Conservation (phyloP, 2,113 vertebrate genomes). For the Eurypyga helias region DNA sequence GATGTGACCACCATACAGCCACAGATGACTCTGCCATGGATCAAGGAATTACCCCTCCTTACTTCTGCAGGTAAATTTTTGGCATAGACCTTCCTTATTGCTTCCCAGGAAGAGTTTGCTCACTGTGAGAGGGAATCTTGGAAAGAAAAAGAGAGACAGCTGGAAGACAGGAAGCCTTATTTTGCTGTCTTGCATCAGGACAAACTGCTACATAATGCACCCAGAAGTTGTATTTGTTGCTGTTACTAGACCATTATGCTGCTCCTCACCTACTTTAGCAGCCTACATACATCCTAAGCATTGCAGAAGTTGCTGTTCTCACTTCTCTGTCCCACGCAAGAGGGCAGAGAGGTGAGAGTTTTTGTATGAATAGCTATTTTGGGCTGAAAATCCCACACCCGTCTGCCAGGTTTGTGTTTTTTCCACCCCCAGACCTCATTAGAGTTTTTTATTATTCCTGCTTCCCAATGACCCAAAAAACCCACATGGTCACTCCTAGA, state of each 20-base stretch:
- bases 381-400: neutral
- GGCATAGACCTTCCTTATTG: neutral
- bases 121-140: neutral
- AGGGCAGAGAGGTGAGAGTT: neutral
- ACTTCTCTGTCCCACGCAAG: neutral
- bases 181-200: neutral
- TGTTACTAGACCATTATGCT: neutral
- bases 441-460: neutral
- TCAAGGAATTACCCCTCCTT: neutral
- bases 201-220: neutral
- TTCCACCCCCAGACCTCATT: neutral
- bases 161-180: neutral
- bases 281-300: neutral
- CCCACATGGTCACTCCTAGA: neutral
- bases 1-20: neutral
- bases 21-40: neutral
- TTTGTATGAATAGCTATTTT: neutral
- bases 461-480: neutral
- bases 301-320: neutral
- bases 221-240: neutral
- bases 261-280: neutral
- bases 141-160: neutral
- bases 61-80: neutral
- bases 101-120: neutral
- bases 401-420: neutral